Conservation (phyloP, 2,797 vertebrate genomes). For the Pantherophis alleghaniensis region DNA sequence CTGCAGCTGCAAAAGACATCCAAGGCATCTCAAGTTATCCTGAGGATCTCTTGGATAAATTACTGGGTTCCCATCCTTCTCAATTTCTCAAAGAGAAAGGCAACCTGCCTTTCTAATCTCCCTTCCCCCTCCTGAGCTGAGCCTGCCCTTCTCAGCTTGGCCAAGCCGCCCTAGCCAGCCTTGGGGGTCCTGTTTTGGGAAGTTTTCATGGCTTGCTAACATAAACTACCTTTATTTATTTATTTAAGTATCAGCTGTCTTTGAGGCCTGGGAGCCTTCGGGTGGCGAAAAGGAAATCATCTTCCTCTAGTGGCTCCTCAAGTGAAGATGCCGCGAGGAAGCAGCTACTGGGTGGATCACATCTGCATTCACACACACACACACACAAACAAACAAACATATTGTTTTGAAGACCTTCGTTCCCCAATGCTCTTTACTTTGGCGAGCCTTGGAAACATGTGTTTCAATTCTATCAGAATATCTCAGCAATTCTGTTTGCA, state of each 20-base stretch:
- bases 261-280: not conserved
- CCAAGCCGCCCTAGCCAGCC: not conserved
- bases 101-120: not conserved
- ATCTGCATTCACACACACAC: not conserved
- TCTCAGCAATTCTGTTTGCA: not conserved
- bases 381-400: too few relatives aligned
- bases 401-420: not conserved
- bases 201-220: not conserved
- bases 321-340: not conserved
- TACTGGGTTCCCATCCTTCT: not conserved
- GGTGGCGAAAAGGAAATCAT: not conserved
- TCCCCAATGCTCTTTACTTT: not conserved
- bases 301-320: not conserved
- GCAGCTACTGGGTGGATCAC: not conserved
- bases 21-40: not conserved
- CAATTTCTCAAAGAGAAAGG: not conserved
- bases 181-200: not conserved
- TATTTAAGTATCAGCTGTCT: not conserved
- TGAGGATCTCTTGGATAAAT: not conserved
- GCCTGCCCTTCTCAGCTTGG: not conserved
- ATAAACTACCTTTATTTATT: not conserved
- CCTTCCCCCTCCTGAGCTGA: not conserved
- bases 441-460: not conserved
- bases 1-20: not conserved
- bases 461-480: not conserved